A percentile compares a stretch with the other conserved stretches of the same genome.
phyloP scores from a whole-genome alignment of 2,888 invertebrate genomes.

The Thymelicus acteon region DNA sequence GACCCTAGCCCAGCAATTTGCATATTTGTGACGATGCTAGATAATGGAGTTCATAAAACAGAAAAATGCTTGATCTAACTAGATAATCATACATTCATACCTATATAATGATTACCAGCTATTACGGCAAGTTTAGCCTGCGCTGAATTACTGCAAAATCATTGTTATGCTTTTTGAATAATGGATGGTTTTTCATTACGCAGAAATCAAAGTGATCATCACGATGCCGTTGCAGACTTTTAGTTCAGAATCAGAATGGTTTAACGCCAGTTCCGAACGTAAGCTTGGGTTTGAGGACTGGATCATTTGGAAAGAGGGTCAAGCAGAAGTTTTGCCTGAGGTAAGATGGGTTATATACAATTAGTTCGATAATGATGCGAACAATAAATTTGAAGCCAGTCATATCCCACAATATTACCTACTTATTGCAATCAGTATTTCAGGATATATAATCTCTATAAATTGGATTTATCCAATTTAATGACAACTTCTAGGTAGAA shows the following conservation, averaged over 20 bases:
- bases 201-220: conserved; percentile 73
- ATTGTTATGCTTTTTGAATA: conserved; percentile 2
- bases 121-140: conserved; percentile 7
- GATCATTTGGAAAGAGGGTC: conserved; percentile 88
- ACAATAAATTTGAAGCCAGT: not conserved
- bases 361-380: not conserved
- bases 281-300: conserved; percentile 87
- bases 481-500: conserved; percentile 45
- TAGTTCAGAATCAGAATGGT: conserved; percentile 91
- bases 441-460: too few relatives aligned
- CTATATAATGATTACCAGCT: conserved; percentile 5
- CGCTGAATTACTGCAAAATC: conserved; percentile 3
- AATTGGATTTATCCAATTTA: conserved; percentile 1
- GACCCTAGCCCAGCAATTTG: too few relatives aligned
- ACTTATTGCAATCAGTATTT: too few relatives aligned
- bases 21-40: too few relatives aligned
- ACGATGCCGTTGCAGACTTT: conserved; percentile 79
- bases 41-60: not conserved
- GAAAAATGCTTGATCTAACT: not conserved
- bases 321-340: conserved; percentile 54
- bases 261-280: conserved; percentile 85
- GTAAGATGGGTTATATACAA: conserved; percentile 38
- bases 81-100: conserved; percentile 2
- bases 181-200: conserved; percentile 13
- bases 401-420: too few relatives aligned